These are phyloP conservation scores for Galaxea fascicularis DNA, from an alignment of 92 coral and sea anemone genomes.

Conservation along the genomic window DNA sequence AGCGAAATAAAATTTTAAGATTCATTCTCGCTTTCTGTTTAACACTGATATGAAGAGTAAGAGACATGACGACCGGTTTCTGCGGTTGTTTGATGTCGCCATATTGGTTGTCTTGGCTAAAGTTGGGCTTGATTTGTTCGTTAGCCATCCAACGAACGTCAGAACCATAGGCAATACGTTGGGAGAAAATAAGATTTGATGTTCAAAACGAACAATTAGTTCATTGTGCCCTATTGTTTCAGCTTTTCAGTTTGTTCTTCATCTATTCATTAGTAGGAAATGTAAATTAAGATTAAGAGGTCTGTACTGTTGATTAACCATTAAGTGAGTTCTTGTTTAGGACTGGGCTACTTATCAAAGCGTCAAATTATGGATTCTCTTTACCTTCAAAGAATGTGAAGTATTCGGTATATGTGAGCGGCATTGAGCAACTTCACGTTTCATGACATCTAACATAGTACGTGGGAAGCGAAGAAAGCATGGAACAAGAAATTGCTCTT, in stretches of 20 bases:
- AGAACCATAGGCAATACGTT: background rate
- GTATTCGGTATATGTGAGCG: background rate
- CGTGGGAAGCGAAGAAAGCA: background rate
- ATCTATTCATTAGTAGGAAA: background rate
- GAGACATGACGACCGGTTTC: slow-evolving; percentile 1
- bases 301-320: background rate
- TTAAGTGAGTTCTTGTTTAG: background rate
- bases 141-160: slow-evolving; percentile 8
- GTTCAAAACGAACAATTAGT: background rate
- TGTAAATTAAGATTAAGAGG: background rate
- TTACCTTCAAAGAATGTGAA: slow-evolving; percentile 6
- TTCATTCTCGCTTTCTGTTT: slow-evolving; percentile 3
- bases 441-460: no score
- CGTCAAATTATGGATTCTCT: slow-evolving; percentile 10
- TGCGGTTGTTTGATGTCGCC: slow-evolving; percentile 8
- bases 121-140: slow-evolving; percentile 46
- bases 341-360: no score
- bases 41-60: background rate
- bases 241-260: no score
- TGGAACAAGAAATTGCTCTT: background rate
- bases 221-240: background rate
- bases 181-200: slow-evolving; percentile 17
- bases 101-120: slow-evolving; percentile 15
- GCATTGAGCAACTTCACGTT: background rate
- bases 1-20: slow-evolving; percentile 8